A percentile compares a stretch with the other conserved stretches of the same genome.
Evolutionary conservation across 2,113 vertebrate species (phyloP).

Genomic region (Diadophis punctatus): DNA sequence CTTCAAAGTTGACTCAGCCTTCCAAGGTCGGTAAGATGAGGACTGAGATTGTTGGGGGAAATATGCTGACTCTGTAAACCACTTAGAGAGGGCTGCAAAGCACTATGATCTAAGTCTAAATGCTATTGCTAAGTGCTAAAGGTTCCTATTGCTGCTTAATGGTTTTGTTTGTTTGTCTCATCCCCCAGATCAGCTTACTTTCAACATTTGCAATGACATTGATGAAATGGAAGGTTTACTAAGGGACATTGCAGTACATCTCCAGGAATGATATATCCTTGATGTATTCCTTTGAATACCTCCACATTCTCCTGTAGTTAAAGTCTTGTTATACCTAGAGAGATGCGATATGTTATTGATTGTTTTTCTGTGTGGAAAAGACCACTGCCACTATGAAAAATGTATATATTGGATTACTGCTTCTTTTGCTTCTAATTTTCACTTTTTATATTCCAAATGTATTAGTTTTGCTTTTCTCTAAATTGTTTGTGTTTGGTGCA

Average conservation of each 20-base stretch:
- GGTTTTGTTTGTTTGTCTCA: slow-evolving; percentile 25
- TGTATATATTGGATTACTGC: slow-evolving; percentile 17
- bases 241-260: slow-evolving; percentile 53
- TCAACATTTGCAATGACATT: slow-evolving; percentile 34
- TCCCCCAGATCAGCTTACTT: slow-evolving; percentile 26
- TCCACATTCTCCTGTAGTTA: slow-evolving; percentile 9
- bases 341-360: slow-evolving; percentile 41
- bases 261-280: slow-evolving; percentile 50
- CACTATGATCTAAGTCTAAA: background rate
- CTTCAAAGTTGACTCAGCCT: background rate
- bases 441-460: slow-evolving; percentile 15
- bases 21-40: background rate
- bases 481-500: background rate
- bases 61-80: background rate
- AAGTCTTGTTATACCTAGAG: slow-evolving; percentile 36
- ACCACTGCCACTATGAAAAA: slow-evolving; percentile 15
- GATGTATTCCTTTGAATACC: slow-evolving; percentile 30
- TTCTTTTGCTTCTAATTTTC: slow-evolving; percentile 33
- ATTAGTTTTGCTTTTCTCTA: slow-evolving; percentile 5
- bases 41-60: background rate
- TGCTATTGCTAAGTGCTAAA: background rate
- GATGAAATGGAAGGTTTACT: slow-evolving; percentile 49
- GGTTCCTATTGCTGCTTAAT: slow-evolving; percentile 9
- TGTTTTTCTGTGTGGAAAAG: slow-evolving; percentile 7
- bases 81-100: background rate